Evolutionary conservation across 1,140 invertebrate genomes (phyloP), one percentile per base, ranked within the genome.

Genomic region (Drosophila insularis): DNA sequence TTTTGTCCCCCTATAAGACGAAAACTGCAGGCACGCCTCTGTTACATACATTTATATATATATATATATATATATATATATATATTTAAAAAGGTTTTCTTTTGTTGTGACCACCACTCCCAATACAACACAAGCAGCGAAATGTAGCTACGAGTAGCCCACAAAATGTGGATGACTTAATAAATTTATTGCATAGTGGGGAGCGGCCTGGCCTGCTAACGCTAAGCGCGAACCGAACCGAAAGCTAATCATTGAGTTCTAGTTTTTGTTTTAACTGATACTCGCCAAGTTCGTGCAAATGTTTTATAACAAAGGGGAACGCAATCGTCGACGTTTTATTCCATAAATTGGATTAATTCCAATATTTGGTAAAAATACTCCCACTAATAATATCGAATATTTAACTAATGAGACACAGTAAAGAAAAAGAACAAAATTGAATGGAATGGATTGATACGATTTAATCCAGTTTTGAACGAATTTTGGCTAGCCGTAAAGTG

Each of bases 121-220:
- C 43, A 50, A 50, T 10, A 19, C 17, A 50, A 19, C 17, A 50
- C 4, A 35, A 35, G 7, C 32, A 21, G 43, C 43, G 17, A 50
- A 50, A 11, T 21, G 43, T 50, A 21, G 7, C 19, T 7, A 50
- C 43, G 43, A 50, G 43, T 50, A 50, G 43, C 43, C 43, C 43
- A 50, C 43, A 50, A 50, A 50, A 21, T 50, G 43, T 50, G 43
- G 43, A 50, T 50, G 43, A 50, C 43, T 50, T 50, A 50, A 50
- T 50, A 50, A 50, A 50, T 50, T 50, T 50, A 21, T 50, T 50
- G 43, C 19, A 50, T 50, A 50, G 43, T 50, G 43, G 43, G 43
- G 43, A 50, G 43, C 43, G 43, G 43, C 43, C 43, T 50, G 31
- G 23, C 23, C 23, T 4, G 40, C 40, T 43, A 43, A 43, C 17